Percentiles rank a stretch among this genome's conserved stretches.
These are phyloP conservation scores for Myripristis murdjan DNA, from an alignment of 2,797 vertebrate genomes.

Conservation along the genomic window DNA sequence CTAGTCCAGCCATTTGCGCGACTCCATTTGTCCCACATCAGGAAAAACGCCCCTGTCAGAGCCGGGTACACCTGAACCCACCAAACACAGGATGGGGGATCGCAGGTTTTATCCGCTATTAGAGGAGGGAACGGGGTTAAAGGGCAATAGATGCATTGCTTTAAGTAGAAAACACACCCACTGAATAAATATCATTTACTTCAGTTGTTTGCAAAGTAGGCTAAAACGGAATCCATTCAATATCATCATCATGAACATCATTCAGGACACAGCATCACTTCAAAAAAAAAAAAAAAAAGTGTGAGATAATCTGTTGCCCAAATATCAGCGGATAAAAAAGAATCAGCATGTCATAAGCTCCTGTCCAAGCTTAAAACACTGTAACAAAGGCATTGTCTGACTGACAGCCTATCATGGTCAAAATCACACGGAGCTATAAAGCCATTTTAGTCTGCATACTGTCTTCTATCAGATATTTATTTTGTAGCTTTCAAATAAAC, in stretches of 20 bases:
- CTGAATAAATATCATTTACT: slow-evolving; percentile 18
- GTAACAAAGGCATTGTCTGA: not conserved
- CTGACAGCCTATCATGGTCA: not conserved
- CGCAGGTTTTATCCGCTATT: slow-evolving; percentile 49
- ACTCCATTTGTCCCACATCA: not conserved
- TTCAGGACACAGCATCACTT: not conserved
- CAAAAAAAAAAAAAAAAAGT: not conserved
- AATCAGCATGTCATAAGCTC: not conserved
- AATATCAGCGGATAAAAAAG: not conserved
- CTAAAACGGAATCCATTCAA: not conserved
- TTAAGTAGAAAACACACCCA: not conserved
- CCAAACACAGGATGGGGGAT: slow-evolving; percentile 32
- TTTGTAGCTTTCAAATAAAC: slow-evolving; percentile 9
- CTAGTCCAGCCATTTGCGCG: not conserved
- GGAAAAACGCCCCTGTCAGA: not conserved
- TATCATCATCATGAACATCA: too few species aligned
- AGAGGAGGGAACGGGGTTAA: slow-evolving; percentile 52
- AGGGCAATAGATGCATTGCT: slow-evolving; percentile 33
- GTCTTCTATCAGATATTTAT: not conserved
- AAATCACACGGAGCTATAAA: not conserved
- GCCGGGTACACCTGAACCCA: slow-evolving; percentile 43
- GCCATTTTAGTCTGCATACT: not conserved
- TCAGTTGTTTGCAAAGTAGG: not conserved
- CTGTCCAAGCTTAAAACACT: slow-evolving; percentile 9
- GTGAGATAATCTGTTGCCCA: slow-evolving; percentile 8